Evolutionary conservation across 2,113 vertebrate species (phyloP), one percentile per base, ranked within the genome.

Genomic region (Furnarius figulus): DNA sequence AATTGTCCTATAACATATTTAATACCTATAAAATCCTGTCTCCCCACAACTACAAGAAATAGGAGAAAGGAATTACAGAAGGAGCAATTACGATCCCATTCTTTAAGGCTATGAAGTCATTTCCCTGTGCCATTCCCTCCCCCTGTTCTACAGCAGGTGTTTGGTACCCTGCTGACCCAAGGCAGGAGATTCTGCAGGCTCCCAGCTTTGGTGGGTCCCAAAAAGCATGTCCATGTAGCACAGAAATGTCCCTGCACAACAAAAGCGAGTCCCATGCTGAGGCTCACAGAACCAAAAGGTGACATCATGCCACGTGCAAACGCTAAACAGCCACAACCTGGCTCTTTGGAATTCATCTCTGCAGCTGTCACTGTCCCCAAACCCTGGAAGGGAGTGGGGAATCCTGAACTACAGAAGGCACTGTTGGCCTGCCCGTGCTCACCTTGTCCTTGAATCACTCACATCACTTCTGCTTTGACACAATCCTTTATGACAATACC

Each of bases 1-100:
- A 93, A 93, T 93, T 92, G 80, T 90, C 80, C 83, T 84, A 61
- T 81, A 93, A 89, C 85, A 90, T 90, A 81, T 93, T 96, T 95
- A 95, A 89, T 39, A 96, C 65, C 81, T 81, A 93, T 84, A 93
- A 96, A 94, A 95, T 65, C 55, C 93, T 87, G 86, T 89, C 92
- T 95, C 81, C 61, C 76, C 73, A 63, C 83, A 93, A 81, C 89
- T 75, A 75, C 77, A 90, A 85, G 81, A 84, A 86, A 77, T 12
- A 66, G 44, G 65, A 89, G 56, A 72, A 85, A 93, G 66, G 76
- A 93, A 90, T 92, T 90, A 78, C 49, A 89, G 61, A 75, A 85
- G 68, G 47, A 96, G 65, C 90, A 94, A 92, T 97, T 94, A 89
- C 78, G 75, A 52, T 37, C 68, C 79, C 44, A 47, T 92, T 86